Base-by-base conservation (phyloP, 37 sponge, comb jelly and placozoan genomes). In the Hormiphora californensis region DNA sequence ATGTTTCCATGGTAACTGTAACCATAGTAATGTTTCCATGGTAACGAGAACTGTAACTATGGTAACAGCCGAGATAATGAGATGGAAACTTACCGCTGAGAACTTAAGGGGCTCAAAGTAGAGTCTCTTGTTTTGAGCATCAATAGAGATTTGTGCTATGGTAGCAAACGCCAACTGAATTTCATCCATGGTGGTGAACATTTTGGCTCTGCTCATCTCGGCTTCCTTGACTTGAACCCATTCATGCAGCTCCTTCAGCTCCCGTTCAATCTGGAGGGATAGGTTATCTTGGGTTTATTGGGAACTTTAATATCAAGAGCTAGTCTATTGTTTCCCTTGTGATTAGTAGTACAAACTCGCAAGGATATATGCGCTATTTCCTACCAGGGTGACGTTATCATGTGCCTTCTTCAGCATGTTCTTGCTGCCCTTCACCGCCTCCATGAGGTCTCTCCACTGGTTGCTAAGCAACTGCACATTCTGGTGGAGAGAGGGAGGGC, bases 51-150 rank as follows among this genome's bases (percentile, higher is more conserved):
- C n/a, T n/a, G n/a, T n/a, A n/a, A n/a, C n/a, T n/a, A n/a, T n/a
- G n/a, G n/a, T n/a, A n/a, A n/a, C n/a, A n/a, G n/a, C n/a, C n/a
- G n/a, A n/a, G n/a, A n/a, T n/a, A n/a, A n/a, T n/a, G n/a, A n/a
- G n/a, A n/a, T n/a, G 7, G 22, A 65, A 34, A 33, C 28, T 65
- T 73, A 73, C 81, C 41, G 81, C 36, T 0, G 81, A 39, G 25
- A 73, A 33, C 23, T 73, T 73, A 0, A 11, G n/a, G 5, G 32
- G 46, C 17, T 39, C 46, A 21, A 73, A 73, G 81, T 27, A 73
- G n/a, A 40, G 81, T 33, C 35, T 73, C 22, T 41, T 73, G 44
- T 39, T 33, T 28, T 33, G 81, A n/a, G 81, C 81, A 73, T 73
- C 81, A 11, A 32, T 33, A 22, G 39, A 22, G 5, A 73, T 73